Evolutionary conservation across 2,797 vertebrate genomes (phyloP).

Genomic region (Pteronotus mesoamericanus): DNA sequence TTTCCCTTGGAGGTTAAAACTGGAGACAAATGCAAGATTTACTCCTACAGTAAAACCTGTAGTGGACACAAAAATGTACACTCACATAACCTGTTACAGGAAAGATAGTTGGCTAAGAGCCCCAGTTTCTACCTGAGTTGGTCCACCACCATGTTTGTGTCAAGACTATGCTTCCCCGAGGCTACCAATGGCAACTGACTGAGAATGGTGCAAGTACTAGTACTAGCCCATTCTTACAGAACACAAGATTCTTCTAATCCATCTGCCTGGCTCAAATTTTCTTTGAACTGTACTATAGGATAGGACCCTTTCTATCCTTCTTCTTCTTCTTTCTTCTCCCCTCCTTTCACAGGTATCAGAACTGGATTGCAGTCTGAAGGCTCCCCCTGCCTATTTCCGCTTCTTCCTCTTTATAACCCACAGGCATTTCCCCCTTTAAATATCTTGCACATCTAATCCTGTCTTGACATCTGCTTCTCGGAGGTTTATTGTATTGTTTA

Average conservation of each 20-base stretch:
- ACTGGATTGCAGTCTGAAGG: background rate
- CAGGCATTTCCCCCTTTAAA: background rate
- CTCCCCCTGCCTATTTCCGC: background rate
- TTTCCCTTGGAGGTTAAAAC: background rate
- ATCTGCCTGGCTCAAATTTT: background rate
- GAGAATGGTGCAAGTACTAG: background rate
- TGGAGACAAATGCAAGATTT: conserved; percentile 16
- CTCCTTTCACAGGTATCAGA: background rate
- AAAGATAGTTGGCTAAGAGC: background rate
- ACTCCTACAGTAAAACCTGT: background rate
- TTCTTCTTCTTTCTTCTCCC: background rate
- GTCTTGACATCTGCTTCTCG: conserved; percentile 30
- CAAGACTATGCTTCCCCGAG: background rate
- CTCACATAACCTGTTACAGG: background rate
- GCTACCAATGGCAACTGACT: background rate
- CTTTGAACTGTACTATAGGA: background rate
- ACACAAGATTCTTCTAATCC: background rate
- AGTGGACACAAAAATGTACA: background rate
- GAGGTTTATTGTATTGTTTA: background rate
- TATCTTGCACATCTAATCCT: background rate
- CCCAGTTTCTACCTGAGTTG: background rate
- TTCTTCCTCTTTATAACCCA: background rate
- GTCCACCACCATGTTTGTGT: background rate
- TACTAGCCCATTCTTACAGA: background rate
- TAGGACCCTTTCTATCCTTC: background rate